Evolutionary conservation across 2,888 invertebrate genomes (phyloP).

Genomic region (Drosophila dives): DNA sequence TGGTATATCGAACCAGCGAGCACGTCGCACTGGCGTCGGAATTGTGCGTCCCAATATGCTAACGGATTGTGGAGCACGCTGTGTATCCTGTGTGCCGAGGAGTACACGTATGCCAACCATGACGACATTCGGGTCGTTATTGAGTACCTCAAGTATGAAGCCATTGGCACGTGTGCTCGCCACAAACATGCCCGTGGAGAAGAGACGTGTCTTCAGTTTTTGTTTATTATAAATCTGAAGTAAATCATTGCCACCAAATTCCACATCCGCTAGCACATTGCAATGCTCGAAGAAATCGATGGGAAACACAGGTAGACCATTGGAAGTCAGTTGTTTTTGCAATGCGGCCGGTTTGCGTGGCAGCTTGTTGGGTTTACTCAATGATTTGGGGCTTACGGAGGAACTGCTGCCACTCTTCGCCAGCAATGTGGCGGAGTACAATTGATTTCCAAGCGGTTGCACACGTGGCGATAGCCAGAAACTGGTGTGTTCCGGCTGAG

Average conservation of each 20-base stretch:
- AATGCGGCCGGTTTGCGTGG: slow-evolving; percentile 52
- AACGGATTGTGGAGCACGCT: slow-evolving; percentile 82
- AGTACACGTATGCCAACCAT: slow-evolving; percentile 95
- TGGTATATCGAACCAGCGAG: slow-evolving; percentile 98
- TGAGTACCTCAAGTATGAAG: slow-evolving; percentile 94
- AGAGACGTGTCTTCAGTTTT: slow-evolving; percentile 93
- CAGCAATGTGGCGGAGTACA: slow-evolving; percentile 82
- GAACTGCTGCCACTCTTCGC: slow-evolving; percentile 64
- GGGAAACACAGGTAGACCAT: slow-evolving; percentile 89
- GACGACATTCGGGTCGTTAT: slow-evolving; percentile 94
- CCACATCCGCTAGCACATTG: slow-evolving; percentile 95
- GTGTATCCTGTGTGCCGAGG: slow-evolving; percentile 88
- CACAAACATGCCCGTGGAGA: slow-evolving; percentile 92
- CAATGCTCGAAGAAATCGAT: slow-evolving; percentile 99
- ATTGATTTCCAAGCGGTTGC: slow-evolving; percentile 85
- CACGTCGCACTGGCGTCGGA: slow-evolving; percentile 89
- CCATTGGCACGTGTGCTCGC: slow-evolving; percentile 96
- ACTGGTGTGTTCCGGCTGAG: slow-evolving; percentile 92
- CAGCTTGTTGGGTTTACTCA: slow-evolving; percentile 55
- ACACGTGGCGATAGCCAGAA: slow-evolving; percentile 88
- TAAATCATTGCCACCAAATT: slow-evolving; percentile 97
- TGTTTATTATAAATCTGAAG: slow-evolving; percentile 97
- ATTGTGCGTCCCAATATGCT: slow-evolving; percentile 88
- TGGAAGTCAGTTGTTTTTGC: slow-evolving; percentile 85
- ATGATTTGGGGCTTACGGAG: slow-evolving; percentile 51